Base-by-base conservation (phyloP, 2,797 vertebrate species). In the Pseudochirops cupreus region DNA sequence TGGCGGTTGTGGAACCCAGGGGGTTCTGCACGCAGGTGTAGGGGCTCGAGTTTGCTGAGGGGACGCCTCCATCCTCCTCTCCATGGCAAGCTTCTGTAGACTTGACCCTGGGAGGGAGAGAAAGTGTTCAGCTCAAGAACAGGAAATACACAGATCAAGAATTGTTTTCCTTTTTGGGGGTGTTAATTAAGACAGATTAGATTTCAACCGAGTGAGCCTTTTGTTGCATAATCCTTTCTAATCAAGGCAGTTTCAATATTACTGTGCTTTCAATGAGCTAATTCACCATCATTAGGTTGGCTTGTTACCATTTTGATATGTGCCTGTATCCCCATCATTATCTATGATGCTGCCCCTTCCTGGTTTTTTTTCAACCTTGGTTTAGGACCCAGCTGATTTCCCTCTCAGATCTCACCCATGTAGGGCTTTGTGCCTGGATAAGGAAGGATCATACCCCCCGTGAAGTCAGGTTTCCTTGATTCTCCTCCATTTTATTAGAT, bases 151-250 rank as follows among this genome's bases (percentile, higher is more conserved):
- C 89, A 62, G 95, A 97, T 97, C 96, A 97, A 96, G 93, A 92
- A 94, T 58, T 96, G 95, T 97, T 97, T 97, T 98, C 97, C 93
- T 95, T 91, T 96, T 95, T 31, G 3, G 96, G 94, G 96, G 82
- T 16, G 50, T 97, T 97, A 96, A 96, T 97, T 74, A 96, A 74
- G 74, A 91, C 93, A 94, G 97, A 96, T 98, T 97, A 97, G 95
- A 95, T 96, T 97, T 98, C 97, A 95, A 92, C 52, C 92, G 96
- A 97, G 97, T 96, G 92, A 96, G 91, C 59, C 97, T 95, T 98
- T 97, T 97, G 95, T 97, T 95, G 95, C 89, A 33, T 52, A 62
- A 94, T 82, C 59, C 93, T 95, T 92, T 96, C 94, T 97, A 95
- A 96, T 96, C 96, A 96, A 97, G 96, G 92, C 95, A 92, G 91